phyloP scores from a whole-genome alignment of 2,113 vertebrate genomes.

The Oenanthe melanoleuca region DNA sequence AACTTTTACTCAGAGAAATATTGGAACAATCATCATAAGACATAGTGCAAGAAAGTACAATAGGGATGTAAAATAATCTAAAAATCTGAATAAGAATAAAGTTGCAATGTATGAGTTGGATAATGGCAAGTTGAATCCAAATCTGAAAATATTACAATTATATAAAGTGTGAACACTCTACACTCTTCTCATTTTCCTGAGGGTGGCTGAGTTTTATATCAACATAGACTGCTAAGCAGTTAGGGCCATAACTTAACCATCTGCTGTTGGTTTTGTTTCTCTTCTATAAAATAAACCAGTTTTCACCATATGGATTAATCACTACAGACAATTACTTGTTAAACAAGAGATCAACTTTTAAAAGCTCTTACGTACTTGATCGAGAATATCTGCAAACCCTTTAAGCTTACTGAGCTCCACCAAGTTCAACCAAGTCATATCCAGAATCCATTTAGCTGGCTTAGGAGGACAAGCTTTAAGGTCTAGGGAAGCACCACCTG shows the following conservation, averaged over 20 bases:
- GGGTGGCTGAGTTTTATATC: fast-evolving
- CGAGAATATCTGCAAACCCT: conserved; percentile 90
- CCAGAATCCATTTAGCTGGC: conserved; percentile 93
- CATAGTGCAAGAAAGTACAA: not conserved
- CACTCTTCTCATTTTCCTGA: not conserved
- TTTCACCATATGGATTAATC: not conserved
- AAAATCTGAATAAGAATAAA: not conserved
- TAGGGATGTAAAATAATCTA: not conserved
- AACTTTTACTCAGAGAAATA: not conserved
- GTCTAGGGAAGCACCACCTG: conserved; percentile 94
- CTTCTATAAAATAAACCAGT: not conserved
- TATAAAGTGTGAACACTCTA: not conserved
- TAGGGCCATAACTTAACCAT: not conserved
- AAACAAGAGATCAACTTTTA: not conserved
- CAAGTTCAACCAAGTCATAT: conserved; percentile 97
- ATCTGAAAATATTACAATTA: not conserved
- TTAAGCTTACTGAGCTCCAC: conserved; percentile 92
- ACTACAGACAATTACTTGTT: not conserved
- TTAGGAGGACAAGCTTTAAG: conserved; percentile 92
- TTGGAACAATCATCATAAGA: not conserved
- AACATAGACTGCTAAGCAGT: not conserved
- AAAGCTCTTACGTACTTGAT: conserved; percentile 78
- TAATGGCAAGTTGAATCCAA: not conserved
- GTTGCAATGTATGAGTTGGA: not conserved
- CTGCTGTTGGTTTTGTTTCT: not conserved